A percentile compares a stretch with the other conserved stretches of the same genome.
phyloP scores from a whole-genome alignment of 2,113 vertebrate genomes.

The Prionailurus viverrinus region DNA sequence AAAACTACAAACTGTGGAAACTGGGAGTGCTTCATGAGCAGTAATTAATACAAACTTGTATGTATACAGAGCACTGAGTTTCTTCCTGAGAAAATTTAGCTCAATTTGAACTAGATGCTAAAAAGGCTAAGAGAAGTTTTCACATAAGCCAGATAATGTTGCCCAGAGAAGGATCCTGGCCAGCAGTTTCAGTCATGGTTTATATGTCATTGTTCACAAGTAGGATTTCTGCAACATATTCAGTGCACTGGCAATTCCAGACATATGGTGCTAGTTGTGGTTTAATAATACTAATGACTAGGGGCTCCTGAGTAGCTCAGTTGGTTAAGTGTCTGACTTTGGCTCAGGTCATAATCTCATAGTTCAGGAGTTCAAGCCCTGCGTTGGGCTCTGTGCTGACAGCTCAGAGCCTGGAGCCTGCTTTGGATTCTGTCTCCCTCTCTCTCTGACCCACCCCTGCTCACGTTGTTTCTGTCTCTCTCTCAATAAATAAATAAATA shows the following conservation, averaged over 20 bases:
- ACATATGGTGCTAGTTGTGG: neutral
- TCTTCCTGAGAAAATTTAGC: conserved; percentile 27
- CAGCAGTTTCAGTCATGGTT: neutral
- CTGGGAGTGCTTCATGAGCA: conserved; percentile 14
- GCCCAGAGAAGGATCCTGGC: neutral
- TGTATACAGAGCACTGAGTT: neutral
- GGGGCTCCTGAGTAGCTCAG: too few species aligned
- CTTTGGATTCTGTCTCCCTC: too few species aligned
- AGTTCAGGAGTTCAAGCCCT: too few species aligned
- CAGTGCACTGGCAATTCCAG: neutral
- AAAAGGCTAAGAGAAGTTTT: neutral
- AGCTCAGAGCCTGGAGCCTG: too few species aligned
- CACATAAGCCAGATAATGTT: conserved; percentile 23
- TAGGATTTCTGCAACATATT: neutral
- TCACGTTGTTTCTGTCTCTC: too few species aligned
- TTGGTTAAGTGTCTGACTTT: too few species aligned
- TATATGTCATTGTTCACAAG: neutral
- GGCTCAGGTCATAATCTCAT: too few species aligned
- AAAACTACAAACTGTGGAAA: conserved; percentile 35
- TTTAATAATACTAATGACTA: neutral
- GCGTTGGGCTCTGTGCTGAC: too few species aligned
- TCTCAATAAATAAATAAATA: too few species aligned
- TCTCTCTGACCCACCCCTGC: too few species aligned
- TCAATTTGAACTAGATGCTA: neutral
- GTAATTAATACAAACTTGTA: neutral